A percentile compares a stretch with the other conserved stretches of the same genome.
phyloP scores from a whole-genome alignment of 1,140 invertebrate genomes.

The Eumaeus atala region DNA sequence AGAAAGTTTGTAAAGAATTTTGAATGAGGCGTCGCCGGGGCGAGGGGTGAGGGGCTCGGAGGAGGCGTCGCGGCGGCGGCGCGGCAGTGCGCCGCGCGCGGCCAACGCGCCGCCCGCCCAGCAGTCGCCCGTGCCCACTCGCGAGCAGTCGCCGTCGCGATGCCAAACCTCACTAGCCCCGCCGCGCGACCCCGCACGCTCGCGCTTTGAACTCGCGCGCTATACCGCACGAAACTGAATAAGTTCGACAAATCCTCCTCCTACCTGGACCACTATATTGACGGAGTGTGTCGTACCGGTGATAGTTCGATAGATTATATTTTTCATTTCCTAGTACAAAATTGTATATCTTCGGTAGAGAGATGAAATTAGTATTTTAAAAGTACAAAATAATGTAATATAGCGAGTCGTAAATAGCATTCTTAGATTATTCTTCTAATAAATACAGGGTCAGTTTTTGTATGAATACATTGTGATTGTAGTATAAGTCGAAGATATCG shows the following conservation, averaged over 20 bases:
- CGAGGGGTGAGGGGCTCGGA: slow-evolving; percentile 38
- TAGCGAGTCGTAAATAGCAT: slow-evolving; percentile 58
- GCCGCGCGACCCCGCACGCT: slow-evolving; percentile 38
- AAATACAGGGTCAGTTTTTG: slow-evolving; percentile 72
- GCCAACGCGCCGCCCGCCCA: slow-evolving; percentile 43
- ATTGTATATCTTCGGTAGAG: slow-evolving; percentile 60
- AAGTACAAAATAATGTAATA: slow-evolving; percentile 70
- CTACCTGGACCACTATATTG: slow-evolving; percentile 72
- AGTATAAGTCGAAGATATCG: slow-evolving; percentile 66
- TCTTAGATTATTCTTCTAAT: slow-evolving; percentile 64
- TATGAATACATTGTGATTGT: slow-evolving; percentile 74
- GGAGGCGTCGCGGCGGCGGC: slow-evolving; percentile 53
- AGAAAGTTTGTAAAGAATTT: slow-evolving; percentile 58
- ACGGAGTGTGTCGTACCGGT: slow-evolving; percentile 40
- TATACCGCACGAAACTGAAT: slow-evolving; percentile 64
- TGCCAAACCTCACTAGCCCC: slow-evolving; percentile 42
- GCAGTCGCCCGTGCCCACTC: slow-evolving; percentile 39
- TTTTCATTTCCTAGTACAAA: slow-evolving; percentile 67
- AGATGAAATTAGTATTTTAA: slow-evolving; percentile 65
- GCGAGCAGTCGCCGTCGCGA: slow-evolving; percentile 49
- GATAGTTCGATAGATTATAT: slow-evolving; percentile 36
- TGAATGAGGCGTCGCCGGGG: slow-evolving; percentile 47
- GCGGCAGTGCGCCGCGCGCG: slow-evolving; percentile 61
- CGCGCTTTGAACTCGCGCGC: slow-evolving; percentile 42
- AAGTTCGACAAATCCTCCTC: slow-evolving; percentile 72